Evolutionary conservation across 2,888 invertebrate species (phyloP), one percentile per base, ranked within the genome.

Genomic region (Mythimna impura): DNA sequence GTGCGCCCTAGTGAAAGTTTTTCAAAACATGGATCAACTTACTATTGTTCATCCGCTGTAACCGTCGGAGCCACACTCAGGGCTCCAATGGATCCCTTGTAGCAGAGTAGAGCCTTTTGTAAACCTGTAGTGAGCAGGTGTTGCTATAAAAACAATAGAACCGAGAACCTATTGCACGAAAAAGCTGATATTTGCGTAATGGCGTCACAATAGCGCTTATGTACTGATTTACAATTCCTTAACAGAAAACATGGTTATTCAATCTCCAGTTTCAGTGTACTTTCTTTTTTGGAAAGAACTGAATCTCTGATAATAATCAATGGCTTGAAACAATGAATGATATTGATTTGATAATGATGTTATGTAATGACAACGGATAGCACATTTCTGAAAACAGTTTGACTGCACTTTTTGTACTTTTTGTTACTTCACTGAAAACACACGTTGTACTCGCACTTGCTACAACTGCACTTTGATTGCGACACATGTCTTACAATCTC

Each of bases 31-130:
- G 2, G 64, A 69, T 2, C 8, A 12, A 68, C 78, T 76, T 64
- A 68, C 78, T 69, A 65, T 6, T 36, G 25, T 61, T 65, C 82
- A 73, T 76, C 62, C 20, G 69, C 50, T 57, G 71, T 61, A 52
- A 55, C 73, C 65, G 60, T 55, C 64, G 60, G 50, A 50, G 20
- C 34, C 72, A 64, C 68, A 54, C 65, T 71, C 66, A 30, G 14
- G 47, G 55, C 20, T 40, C 62, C 57, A 84, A 72, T 84, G 82
- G 61, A 47, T 30, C 55, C 65, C 62, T 54, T 25, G 55, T 66
- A 60, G 65, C 43, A 8, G 52, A 76, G 74, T 78, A 61, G 60
- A 67, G 85, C 85, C 86, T 89, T 89, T 89, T 89, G 87, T 90
- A 86, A 89, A 86, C 78, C 79, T 67, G 60, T 40, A 54, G 57